These are phyloP conservation scores for Porites cylindrica DNA, from an alignment of 92 coral and sea anemone genomes.

Conservation along the genomic window DNA sequence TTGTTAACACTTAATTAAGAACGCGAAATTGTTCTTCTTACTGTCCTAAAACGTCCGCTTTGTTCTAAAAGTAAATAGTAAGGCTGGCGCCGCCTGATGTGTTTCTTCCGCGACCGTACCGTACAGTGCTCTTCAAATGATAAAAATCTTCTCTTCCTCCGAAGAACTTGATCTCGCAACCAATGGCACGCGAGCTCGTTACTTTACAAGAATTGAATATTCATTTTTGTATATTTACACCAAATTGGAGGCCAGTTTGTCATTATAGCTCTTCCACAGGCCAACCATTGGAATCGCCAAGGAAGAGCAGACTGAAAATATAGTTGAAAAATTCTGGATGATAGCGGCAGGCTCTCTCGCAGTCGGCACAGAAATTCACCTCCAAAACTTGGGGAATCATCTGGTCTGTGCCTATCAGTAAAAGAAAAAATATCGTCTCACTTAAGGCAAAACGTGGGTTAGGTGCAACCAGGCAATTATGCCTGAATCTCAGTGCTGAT, in stretches of 20 bases:
- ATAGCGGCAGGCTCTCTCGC: constrained; percentile 83
- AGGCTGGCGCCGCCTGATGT: no score
- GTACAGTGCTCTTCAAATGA: neutral
- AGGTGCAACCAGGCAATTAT: no score
- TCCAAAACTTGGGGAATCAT: constrained; percentile 93
- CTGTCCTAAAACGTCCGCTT: no score
- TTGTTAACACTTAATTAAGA: neutral
- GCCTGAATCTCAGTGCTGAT: no score
- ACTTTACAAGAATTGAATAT: neutral
- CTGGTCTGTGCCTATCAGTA: constrained; percentile 76
- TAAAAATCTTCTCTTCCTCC: neutral
- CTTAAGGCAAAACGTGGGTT: no score
- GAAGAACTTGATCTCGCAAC: neutral
- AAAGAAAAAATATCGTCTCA: neutral
- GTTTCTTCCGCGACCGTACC: neutral
- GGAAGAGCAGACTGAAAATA: constrained; percentile 85
- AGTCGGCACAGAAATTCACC: constrained; percentile 91
- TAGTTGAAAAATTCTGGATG: constrained; percentile 89
- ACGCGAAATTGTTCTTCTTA: neutral
- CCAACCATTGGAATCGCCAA: constrained; percentile 91
- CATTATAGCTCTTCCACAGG: constrained; percentile 59
- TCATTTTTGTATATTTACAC: neutral
- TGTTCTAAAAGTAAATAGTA: no score
- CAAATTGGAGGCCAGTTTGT: neutral
- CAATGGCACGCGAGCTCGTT: neutral